These are phyloP conservation scores for Troides oblongomaculatus DNA, from an alignment of 2,888 invertebrate genomes.

Conservation along the genomic window DNA sequence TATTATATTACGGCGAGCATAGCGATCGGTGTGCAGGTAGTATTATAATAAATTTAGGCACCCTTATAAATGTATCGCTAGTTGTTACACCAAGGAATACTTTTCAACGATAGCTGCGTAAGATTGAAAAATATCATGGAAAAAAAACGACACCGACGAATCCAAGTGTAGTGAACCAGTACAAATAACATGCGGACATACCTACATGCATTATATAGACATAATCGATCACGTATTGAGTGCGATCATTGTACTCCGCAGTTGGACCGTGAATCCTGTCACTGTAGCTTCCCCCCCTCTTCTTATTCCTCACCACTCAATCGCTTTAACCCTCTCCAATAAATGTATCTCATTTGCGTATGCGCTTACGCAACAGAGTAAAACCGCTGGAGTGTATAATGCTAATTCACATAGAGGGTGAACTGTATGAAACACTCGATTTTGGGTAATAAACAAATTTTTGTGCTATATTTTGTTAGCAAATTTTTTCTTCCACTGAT, in stretches of 20 bases:
- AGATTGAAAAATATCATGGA: neutral
- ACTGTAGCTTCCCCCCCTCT: slow-evolving; percentile 50
- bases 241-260: slow-evolving; percentile 73
- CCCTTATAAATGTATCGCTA: too few species aligned
- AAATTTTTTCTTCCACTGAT: too few species aligned
- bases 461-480: too few species aligned
- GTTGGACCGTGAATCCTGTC: slow-evolving; percentile 79
- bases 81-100: too few species aligned
- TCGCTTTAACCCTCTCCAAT: slow-evolving; percentile 37
- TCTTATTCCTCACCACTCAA: slow-evolving; percentile 38
- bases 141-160: slow-evolving; percentile 26
- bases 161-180: slow-evolving; percentile 21
- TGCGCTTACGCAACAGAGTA: slow-evolving; percentile 74
- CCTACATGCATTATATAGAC: slow-evolving; percentile 50
- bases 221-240: slow-evolving; percentile 79
- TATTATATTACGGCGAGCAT: too few species aligned
- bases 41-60: too few species aligned
- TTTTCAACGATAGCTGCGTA: neutral
- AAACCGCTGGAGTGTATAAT: slow-evolving; percentile 65
- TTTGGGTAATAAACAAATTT: too few species aligned
- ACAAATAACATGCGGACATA: slow-evolving; percentile 40
- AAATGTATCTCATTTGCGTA: slow-evolving; percentile 75
- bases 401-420: slow-evolving; percentile 58
- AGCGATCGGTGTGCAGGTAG: too few species aligned
- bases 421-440: slow-evolving; percentile 21